Evolutionary conservation across 2,888 invertebrate genomes (phyloP).

Genomic region (Xylota sylvarum): DNA sequence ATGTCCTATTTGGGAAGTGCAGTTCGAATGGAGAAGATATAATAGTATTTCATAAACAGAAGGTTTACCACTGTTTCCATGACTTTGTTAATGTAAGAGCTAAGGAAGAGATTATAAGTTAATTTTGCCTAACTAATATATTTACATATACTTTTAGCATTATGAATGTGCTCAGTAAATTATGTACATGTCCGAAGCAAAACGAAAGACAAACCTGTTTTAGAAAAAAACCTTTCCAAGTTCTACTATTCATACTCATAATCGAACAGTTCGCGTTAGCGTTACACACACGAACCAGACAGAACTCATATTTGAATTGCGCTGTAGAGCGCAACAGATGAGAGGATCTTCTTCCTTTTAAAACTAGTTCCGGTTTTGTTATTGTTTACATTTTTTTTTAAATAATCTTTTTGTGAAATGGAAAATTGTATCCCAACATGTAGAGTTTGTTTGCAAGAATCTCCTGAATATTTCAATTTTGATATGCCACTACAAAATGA

Average conservation of each 20-base stretch:
- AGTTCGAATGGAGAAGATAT: too few relatives aligned
- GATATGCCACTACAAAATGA: constrained; percentile 57
- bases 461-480: constrained; percentile 44
- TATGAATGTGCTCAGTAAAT: too few relatives aligned
- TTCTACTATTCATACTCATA: background rate
- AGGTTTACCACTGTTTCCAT: too few relatives aligned
- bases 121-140: too few relatives aligned
- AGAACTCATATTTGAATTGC: constrained; percentile 15
- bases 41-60: too few relatives aligned
- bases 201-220: too few relatives aligned
- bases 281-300: background rate
- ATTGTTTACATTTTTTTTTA: constrained; percentile 31
- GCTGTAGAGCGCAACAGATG: background rate
- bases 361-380: constrained; percentile 24
- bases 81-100: too few relatives aligned
- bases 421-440: constrained; percentile 36
- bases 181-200: too few relatives aligned
- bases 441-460: constrained; percentile 59
- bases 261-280: background rate
- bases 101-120: too few relatives aligned
- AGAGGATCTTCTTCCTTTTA: constrained; percentile 18
- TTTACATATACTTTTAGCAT: too few relatives aligned
- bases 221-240: background rate
- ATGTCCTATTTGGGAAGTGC: too few relatives aligned
- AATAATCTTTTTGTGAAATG: constrained; percentile 36